A percentile compares a stretch with the other conserved stretches of the same genome.
Conservation (phyloP, 92 coral and sea anemone species). For the Bergia puertoricense region DNA sequence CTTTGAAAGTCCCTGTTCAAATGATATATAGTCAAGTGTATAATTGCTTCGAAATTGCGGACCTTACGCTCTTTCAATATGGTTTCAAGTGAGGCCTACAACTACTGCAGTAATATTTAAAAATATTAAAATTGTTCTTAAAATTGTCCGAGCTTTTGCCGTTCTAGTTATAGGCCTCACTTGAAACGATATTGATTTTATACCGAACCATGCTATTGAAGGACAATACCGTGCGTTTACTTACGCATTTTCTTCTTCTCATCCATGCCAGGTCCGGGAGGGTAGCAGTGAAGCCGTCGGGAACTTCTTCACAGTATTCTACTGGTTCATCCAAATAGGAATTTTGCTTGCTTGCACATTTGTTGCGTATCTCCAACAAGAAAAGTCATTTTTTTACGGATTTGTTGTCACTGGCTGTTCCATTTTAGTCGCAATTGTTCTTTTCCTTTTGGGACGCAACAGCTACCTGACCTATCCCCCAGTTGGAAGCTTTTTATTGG, state of each 20-base stretch:
- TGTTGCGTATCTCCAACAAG: slow-evolving; percentile 77
- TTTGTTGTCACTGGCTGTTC: slow-evolving; percentile 59
- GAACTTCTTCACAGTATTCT: slow-evolving; percentile 74
- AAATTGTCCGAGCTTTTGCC: no score
- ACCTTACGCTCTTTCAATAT: no score
- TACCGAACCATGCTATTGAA: no score
- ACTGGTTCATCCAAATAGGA: slow-evolving; percentile 74
- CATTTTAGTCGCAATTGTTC: slow-evolving; percentile 43
- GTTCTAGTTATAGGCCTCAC: no score
- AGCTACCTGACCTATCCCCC: slow-evolving; percentile 53
- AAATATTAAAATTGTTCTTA: no score
- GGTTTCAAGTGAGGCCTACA: no score
- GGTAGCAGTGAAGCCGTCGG: slow-evolving; percentile 43
- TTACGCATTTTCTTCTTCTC: background rate
- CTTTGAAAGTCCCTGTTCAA: no score
- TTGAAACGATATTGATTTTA: no score
- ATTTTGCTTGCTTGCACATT: slow-evolving; percentile 62
- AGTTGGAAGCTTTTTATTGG: slow-evolving; percentile 51
- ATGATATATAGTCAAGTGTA: no score
- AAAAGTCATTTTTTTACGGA: slow-evolving; percentile 66
- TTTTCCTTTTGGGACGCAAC: slow-evolving; percentile 61
- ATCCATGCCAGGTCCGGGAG: slow-evolving; percentile 6
- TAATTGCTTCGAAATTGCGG: no score
- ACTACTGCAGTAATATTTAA: no score
- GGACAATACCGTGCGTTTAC: no score